Evolutionary conservation across 92 coral and sea anemone species (phyloP), one percentile per base, ranked within the genome.

Genomic region (Zoanthus sansibaricus): DNA sequence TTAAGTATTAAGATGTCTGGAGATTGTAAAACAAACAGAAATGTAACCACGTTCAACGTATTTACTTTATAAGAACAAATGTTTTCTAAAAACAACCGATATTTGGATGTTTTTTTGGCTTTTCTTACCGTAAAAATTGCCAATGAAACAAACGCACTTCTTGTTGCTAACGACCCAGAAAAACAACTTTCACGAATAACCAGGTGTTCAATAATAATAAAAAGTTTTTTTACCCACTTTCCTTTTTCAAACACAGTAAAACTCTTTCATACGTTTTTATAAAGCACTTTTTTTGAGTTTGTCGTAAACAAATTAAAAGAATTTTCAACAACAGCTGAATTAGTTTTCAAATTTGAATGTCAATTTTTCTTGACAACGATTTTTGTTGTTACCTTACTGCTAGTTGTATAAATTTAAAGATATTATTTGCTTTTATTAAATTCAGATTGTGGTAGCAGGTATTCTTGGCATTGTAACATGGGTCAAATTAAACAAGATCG

Each of bases 381-480:
- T 37, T 2, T 3, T 59, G 17, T 20, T 20, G 18, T 62, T 62
- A 17, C 25, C 13, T 8, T 46, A 13, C 13, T 61, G 9, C 7
- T 78, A 1, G n/a, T 14, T 18, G 7, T 13, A 37, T 37, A 1
- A 32, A 79, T 59, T 32, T 9, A 62, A 25, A 30, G 12, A 49
- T 11, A 8, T 30, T 14, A 16, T 6, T 6, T 69, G 17, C 47
- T 71, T n/a, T 72, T 71, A 18, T 37, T 37, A 37, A 37, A 1
- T 82, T 6, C 82, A 94, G 98, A 92, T 86, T 31, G 5, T 83
- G 68, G 25, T 89, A 1, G 78, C 88, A 32, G 90, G 83, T 13
- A 78, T 89, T 6, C 84, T 93, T 52, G 98, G 98, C 6, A 89
- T 94, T 30, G 67, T 94, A 25, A 78, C 92, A 15, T 93, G 95